Percentiles rank a stretch among this genome's conserved stretches.
Evolutionary conservation across 2,797 vertebrate species (phyloP).

Genomic region (Pterois miles): DNA sequence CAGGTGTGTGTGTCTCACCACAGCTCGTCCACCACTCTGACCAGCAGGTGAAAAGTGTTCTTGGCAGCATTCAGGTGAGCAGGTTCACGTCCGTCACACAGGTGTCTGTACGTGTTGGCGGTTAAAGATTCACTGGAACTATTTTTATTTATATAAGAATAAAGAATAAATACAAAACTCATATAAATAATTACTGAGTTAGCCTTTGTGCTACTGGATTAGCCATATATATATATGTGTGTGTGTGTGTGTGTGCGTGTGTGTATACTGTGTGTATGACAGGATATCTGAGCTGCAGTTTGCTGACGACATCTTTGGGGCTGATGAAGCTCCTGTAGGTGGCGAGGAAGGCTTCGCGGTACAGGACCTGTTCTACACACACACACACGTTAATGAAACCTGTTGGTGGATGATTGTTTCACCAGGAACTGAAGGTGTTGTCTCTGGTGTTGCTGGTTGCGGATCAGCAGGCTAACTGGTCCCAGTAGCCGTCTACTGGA

Average conservation of each 20-base stretch:
- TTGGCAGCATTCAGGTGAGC: conserved; percentile 84
- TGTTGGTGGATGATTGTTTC: too few relatives aligned
- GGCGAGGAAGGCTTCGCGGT: conserved; percentile 93
- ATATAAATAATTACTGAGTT: too few relatives aligned
- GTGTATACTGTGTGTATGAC: neutral
- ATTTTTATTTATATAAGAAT: too few relatives aligned
- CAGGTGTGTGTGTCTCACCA: conserved; percentile 82
- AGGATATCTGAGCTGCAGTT: conserved; percentile 96
- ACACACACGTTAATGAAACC: too few relatives aligned
- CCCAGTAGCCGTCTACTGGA: too few relatives aligned
- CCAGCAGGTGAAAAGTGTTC: conserved; percentile 89
- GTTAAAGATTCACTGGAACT: conserved; percentile 74
- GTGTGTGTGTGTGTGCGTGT: too few relatives aligned
- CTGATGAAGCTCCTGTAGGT: conserved; percentile 93
- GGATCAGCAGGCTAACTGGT: too few relatives aligned
- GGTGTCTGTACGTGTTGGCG: conserved; percentile 84
- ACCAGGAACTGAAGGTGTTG: too few relatives aligned
- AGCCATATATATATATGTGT: too few relatives aligned
- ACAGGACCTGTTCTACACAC: conserved; percentile 87
- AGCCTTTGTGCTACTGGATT: too few relatives aligned
- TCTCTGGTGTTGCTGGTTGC: too few relatives aligned
- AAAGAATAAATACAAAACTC: too few relatives aligned
- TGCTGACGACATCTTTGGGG: conserved; percentile 90
- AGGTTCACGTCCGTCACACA: conserved; percentile 78
- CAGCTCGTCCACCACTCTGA: conserved; percentile 90